A percentile compares a stretch with the other conserved stretches of the same genome.
Conservation (phyloP, 2,113 vertebrate genomes). For the Romanogobio albipinnatus region DNA sequence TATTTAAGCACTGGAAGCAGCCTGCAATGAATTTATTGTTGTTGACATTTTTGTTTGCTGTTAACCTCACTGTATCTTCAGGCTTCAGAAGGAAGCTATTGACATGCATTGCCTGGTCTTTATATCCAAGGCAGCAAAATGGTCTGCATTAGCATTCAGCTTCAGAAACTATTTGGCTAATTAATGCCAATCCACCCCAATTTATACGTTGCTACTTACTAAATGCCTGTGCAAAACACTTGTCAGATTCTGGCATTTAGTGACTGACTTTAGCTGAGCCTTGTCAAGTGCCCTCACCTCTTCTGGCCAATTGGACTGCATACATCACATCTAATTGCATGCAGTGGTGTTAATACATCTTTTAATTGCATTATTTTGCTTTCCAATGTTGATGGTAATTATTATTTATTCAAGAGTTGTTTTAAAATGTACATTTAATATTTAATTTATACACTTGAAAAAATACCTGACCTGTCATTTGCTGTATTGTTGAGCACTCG, state of each 20-base stretch:
- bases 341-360: background rate
- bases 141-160: slow-evolving; percentile 66
- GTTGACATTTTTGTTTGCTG: slow-evolving; percentile 48
- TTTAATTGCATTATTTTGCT: background rate
- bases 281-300: background rate
- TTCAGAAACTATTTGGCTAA: slow-evolving; percentile 64
- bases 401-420: background rate
- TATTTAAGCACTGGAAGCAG: slow-evolving; percentile 19
- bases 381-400: background rate
- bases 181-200: slow-evolving; percentile 61
- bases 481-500: background rate
- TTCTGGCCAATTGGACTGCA: background rate
- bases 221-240: slow-evolving; percentile 46
- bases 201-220: slow-evolving; percentile 55
- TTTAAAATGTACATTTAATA: background rate
- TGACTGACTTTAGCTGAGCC: slow-evolving; percentile 25
- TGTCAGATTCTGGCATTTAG: slow-evolving; percentile 17
- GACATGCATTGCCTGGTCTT: slow-evolving; percentile 58
- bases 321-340: background rate
- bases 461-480: background rate
- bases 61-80: slow-evolving; percentile 1
- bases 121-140: slow-evolving; percentile 58
- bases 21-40: background rate
- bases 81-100: slow-evolving; percentile 45
- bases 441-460: background rate